phyloP scores from a whole-genome alignment of 1,140 invertebrate genomes.

The Dreissena polymorpha region DNA sequence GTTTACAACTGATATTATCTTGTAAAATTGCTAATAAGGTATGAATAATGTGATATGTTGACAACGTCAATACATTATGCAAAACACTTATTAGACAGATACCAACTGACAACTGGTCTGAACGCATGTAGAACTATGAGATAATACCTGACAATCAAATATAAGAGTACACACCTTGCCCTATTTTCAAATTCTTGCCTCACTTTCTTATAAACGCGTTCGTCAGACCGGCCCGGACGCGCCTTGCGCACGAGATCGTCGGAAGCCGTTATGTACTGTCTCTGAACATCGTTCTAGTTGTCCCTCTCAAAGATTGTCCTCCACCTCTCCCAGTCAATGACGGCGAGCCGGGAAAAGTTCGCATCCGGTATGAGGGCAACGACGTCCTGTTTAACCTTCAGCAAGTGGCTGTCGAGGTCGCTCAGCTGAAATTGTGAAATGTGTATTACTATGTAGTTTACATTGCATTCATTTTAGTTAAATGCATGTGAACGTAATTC shows the following conservation, averaged over 20 bases:
- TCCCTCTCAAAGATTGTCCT: conserved; percentile 83
- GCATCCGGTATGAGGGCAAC: conserved; percentile 48
- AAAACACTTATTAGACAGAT: too few relatives aligned
- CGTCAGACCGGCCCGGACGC: conserved; percentile 61
- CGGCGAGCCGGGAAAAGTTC: conserved; percentile 84
- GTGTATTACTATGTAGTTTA: too few relatives aligned
- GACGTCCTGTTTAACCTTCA: conserved; percentile 43
- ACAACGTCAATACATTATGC: too few relatives aligned
- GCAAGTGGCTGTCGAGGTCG: conserved; percentile 75
- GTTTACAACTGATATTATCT: too few relatives aligned
- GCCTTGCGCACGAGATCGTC: conserved; percentile 59
- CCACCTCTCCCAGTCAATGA: conserved; percentile 93
- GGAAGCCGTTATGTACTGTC: conserved; percentile 60
- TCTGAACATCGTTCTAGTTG: conserved; percentile 84
- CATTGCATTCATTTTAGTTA: too few relatives aligned
- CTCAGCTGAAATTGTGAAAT: conserved; percentile 44
- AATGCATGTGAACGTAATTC: too few relatives aligned
- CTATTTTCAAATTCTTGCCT: conserved; percentile 64
- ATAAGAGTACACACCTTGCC: conserved; percentile 58
- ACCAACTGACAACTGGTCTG: too few relatives aligned
- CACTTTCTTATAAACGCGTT: conserved; percentile 55
- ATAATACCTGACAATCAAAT: too few relatives aligned
- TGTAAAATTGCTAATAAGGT: too few relatives aligned
- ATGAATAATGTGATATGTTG: too few relatives aligned
- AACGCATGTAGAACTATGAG: too few relatives aligned